A percentile compares a stretch with the other conserved stretches of the same genome.
These are phyloP conservation scores for Cephus sareptanus DNA, from an alignment of 2,888 invertebrate species.

Conservation along the genomic window DNA sequence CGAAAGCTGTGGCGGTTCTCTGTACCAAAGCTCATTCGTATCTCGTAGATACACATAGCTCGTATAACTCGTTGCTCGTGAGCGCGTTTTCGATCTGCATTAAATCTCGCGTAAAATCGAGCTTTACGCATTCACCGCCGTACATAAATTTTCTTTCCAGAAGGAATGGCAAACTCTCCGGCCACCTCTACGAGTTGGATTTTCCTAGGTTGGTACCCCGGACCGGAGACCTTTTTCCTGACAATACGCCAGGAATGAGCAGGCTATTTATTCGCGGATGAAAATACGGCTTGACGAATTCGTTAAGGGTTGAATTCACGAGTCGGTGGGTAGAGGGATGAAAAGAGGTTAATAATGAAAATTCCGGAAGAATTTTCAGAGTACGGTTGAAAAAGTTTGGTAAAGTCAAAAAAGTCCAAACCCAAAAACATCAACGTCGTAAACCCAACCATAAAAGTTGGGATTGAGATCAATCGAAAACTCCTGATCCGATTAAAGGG, in stretches of 20 bases:
- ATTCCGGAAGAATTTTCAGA: neutral
- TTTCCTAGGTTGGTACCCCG: neutral
- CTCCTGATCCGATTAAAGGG: conserved; percentile 28
- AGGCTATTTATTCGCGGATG: neutral
- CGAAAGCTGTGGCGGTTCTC: neutral
- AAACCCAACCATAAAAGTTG: neutral
- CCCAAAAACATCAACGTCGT: too few relatives aligned
- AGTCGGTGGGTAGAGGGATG: neutral
- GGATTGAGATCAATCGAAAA: conserved; percentile 28
- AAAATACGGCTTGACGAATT: neutral
- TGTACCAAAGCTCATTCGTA: neutral
- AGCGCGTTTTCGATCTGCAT: neutral
- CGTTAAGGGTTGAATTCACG: neutral
- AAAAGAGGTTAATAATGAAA: neutral
- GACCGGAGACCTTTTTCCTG: neutral
- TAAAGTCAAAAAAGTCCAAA: too few relatives aligned
- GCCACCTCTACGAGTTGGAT: neutral
- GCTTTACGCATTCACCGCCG: neutral
- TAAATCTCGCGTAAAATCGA: conserved; percentile 1
- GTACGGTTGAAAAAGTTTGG: neutral
- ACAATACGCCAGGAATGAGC: neutral
- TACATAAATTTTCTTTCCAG: neutral
- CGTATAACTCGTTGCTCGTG: neutral
- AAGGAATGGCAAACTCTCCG: neutral
- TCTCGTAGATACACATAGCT: neutral